Evolutionary conservation across 2,797 vertebrate genomes (phyloP).

Genomic region (Octomys mimax): DNA sequence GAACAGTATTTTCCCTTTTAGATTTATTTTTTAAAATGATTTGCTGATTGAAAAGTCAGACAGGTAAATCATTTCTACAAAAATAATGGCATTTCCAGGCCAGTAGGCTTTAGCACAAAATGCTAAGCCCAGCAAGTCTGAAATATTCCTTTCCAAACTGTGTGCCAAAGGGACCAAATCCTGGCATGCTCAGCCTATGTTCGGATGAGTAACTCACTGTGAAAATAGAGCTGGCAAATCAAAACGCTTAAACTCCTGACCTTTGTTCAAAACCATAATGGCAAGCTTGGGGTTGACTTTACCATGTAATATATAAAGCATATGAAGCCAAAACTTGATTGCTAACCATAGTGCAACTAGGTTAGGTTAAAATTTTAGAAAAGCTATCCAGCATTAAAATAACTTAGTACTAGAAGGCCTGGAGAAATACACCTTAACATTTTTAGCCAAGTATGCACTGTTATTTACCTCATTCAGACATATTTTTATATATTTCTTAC

Average conservation of each 20-base stretch:
- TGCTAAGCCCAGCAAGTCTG: slow-evolving; percentile 65
- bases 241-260: slow-evolving; percentile 10
- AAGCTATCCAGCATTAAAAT: background rate
- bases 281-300: background rate
- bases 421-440: background rate
- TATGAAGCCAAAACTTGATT: background rate
- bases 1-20: slow-evolving; percentile 76
- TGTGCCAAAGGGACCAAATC: slow-evolving; percentile 36
- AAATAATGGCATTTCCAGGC: slow-evolving; percentile 76
- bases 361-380: slow-evolving; percentile 24
- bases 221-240: slow-evolving; percentile 58
- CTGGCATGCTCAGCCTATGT: slow-evolving; percentile 27
- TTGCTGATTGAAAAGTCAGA: slow-evolving; percentile 76
- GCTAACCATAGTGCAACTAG: background rate
- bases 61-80: slow-evolving; percentile 79
- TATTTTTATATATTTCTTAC: background rate
- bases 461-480: background rate
- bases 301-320: background rate
- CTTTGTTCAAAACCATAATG: background rate
- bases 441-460: background rate
- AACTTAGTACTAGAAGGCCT: background rate
- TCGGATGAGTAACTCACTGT: slow-evolving; percentile 61
- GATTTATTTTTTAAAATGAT: slow-evolving; percentile 76
- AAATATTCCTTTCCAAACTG: slow-evolving; percentile 66
- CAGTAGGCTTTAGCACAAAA: slow-evolving; percentile 64